Base-by-base conservation (phyloP, 2,888 invertebrate genomes). In the Ecdyonurus torrentis region DNA sequence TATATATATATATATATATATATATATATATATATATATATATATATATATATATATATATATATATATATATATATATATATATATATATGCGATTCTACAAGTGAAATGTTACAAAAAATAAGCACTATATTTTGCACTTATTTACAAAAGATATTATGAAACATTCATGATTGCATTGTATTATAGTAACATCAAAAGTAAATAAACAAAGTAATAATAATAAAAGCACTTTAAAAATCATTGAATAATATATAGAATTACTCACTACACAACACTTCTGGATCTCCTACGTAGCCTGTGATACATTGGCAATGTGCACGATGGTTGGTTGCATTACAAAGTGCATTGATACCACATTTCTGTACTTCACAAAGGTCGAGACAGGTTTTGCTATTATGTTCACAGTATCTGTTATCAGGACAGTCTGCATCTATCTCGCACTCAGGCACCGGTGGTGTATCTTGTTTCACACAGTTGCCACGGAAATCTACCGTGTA, bases 271-370 rank as follows among this genome's bases (percentile, higher is more conserved):
- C 91, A 91, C 68, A 82, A 78, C 22, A 82, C 77, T 67, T 87
- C 83, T 0, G 90, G 84, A 72, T 91, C 85, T 68, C 91, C 91
- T 3, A 81, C 80, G 72, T 86, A 87, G 50, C 88, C 89, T 22
- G 83, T 79, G 60, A 85, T 84, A 72, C 91, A 92, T 65, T 84
- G 82, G 73, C 91, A 92, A 61, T 83, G 78, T 1, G 87, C 87
- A 67, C 83, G 81, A 73, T 92, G 92, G 68, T 84, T 84, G 10
- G 84, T 80, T 5, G 87, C 85, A 68, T 86, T 86, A 71, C 92
- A 93, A 65, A 85, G 79, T 19, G 91, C 89, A 70, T 87, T 84
- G 1, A 81, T 76, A 22, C 88, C 89, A 70, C 92, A 92, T 0
- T 79, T 78, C 70, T 88, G 86, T 2, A 81, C 80, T 2, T 76